Percentiles rank a stretch among this genome's conserved stretches.
These are phyloP conservation scores for Drosophila subquinaria DNA, from an alignment of 2,888 invertebrate species.

Conservation along the genomic window DNA sequence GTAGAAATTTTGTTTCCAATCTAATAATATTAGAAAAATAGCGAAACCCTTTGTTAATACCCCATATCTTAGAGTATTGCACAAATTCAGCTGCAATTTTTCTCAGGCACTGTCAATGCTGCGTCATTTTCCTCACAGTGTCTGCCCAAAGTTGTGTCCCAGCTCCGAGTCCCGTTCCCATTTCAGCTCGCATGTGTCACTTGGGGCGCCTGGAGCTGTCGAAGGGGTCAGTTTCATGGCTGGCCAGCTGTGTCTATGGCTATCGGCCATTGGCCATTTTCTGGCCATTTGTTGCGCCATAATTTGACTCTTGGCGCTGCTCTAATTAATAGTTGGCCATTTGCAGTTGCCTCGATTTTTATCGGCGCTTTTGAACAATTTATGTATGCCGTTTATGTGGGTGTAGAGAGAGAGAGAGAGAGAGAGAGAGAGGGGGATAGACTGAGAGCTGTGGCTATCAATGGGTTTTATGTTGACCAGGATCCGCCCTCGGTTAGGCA, in stretches of 20 bases:
- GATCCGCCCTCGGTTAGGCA: constrained; percentile 7
- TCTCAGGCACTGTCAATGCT: constrained; percentile 28
- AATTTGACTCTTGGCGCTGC: constrained; percentile 62
- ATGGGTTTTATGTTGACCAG: constrained; percentile 20
- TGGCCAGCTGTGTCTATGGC: constrained; percentile 41
- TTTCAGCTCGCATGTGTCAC: constrained; percentile 52
- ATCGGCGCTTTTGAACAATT: constrained; percentile 68
- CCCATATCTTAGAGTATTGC: constrained; percentile 6
- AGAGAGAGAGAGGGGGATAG: too few relatives aligned
- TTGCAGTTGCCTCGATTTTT: constrained; percentile 67
- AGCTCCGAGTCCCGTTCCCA: not conserved
- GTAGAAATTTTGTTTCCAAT: too few relatives aligned
- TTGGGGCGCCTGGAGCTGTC: constrained; percentile 41
- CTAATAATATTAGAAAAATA: too few relatives aligned
- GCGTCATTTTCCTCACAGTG: constrained; percentile 32
- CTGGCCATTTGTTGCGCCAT: constrained; percentile 72
- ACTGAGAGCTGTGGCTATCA: constrained; percentile 8
- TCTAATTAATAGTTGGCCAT: constrained; percentile 77
- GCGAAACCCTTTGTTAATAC: not conserved
- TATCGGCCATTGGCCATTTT: constrained; percentile 59
- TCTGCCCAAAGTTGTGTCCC: not conserved
- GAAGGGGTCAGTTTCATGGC: constrained; percentile 40
- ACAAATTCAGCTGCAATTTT: constrained; percentile 18
- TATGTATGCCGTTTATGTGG: constrained; percentile 48
- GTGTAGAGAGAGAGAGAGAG: not conserved